A percentile compares a stretch with the other conserved stretches of the same genome.
Conservation (phyloP, 2,113 vertebrate genomes). For the Gymnobelideus leadbeateri region DNA sequence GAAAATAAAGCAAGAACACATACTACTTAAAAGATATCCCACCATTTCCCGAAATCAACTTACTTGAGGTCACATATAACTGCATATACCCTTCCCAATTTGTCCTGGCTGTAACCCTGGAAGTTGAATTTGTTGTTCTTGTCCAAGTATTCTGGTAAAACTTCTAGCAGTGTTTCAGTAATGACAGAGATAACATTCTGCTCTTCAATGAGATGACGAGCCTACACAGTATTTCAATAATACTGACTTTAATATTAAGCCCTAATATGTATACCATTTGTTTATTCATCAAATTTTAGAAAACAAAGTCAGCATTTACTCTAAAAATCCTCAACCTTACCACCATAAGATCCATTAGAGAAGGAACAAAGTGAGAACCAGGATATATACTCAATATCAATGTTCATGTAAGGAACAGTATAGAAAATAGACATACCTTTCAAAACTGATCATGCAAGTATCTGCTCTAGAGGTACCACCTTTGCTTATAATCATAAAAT, state of each 20-base stretch:
- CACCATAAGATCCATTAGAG: constrained; percentile 10
- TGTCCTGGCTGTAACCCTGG: constrained; percentile 95
- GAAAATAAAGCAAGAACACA: constrained; percentile 51
- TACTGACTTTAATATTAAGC: constrained; percentile 61
- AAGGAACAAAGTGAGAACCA: neutral
- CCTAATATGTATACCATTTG: constrained; percentile 33
- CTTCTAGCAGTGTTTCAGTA: constrained; percentile 92
- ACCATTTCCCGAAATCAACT: constrained; percentile 63
- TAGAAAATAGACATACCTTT: constrained; percentile 21
- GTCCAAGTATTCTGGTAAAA: constrained; percentile 94
- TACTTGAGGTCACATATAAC: constrained; percentile 98
- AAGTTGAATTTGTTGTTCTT: constrained; percentile 95
- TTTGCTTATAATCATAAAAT: neutral
- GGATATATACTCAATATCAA: constrained; percentile 8
- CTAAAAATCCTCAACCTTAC: constrained; percentile 10
- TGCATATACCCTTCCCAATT: constrained; percentile 92
- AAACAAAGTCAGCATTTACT: neutral
- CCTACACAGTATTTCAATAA: constrained; percentile 84
- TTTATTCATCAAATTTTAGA: constrained; percentile 32
- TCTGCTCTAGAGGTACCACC: constrained; percentile 22
- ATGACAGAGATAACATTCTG: constrained; percentile 94
- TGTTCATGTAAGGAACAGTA: constrained; percentile 18
- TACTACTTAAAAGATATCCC: constrained; percentile 29
- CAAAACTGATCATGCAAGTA: neutral
- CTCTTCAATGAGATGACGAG: constrained; percentile 96